A percentile compares a stretch with the other conserved stretches of the same genome.
These are phyloP conservation scores for Aphelenchoides avenae DNA, from an alignment of 1,140 invertebrate genomes.

Conservation along the genomic window DNA sequence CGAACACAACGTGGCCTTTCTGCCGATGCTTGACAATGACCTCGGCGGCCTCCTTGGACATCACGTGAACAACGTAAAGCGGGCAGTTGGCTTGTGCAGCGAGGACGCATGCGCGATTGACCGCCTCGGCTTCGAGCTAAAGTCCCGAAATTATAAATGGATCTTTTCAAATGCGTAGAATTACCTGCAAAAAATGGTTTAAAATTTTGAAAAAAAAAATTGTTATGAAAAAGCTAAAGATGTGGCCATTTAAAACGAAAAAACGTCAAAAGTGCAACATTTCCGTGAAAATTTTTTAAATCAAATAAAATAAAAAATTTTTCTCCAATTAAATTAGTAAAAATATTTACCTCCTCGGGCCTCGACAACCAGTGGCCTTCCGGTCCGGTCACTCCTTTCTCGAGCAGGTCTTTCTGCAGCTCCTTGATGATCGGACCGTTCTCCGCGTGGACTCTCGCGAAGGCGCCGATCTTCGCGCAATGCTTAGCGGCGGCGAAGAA, in stretches of 20 bases:
- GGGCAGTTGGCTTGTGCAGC: slow-evolving; percentile 84
- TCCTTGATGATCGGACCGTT: slow-evolving; percentile 87
- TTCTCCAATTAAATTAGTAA: too few species aligned
- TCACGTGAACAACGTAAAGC: slow-evolving; percentile 91
- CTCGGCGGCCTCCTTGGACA: slow-evolving; percentile 83
- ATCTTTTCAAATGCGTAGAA: too few species aligned
- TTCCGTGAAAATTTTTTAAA: too few species aligned
- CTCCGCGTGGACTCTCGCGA: slow-evolving; percentile 92
- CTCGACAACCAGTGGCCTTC: slow-evolving; percentile 90
- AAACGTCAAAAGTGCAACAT: too few species aligned
- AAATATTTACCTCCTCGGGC: slow-evolving; percentile 81
- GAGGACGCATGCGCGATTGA: slow-evolving; percentile 84
- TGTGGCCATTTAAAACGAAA: too few species aligned
- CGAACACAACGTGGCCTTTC: slow-evolving; percentile 74
- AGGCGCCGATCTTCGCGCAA: slow-evolving; percentile 67
- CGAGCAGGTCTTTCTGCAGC: slow-evolving; percentile 80
- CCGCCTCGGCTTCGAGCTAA: slow-evolving; percentile 91
- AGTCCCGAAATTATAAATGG: too few species aligned
- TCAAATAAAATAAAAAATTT: not conserved
- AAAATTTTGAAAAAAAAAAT: too few species aligned
- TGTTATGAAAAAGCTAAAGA: too few species aligned
- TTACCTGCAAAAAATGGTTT: too few species aligned
- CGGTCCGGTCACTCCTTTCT: slow-evolving; percentile 81
- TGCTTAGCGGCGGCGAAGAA: slow-evolving; percentile 68
- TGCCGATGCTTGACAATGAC: slow-evolving; percentile 70